These are phyloP conservation scores for Dione vanillae DNA, from an alignment of 2,888 invertebrate genomes.

Conservation along the genomic window DNA sequence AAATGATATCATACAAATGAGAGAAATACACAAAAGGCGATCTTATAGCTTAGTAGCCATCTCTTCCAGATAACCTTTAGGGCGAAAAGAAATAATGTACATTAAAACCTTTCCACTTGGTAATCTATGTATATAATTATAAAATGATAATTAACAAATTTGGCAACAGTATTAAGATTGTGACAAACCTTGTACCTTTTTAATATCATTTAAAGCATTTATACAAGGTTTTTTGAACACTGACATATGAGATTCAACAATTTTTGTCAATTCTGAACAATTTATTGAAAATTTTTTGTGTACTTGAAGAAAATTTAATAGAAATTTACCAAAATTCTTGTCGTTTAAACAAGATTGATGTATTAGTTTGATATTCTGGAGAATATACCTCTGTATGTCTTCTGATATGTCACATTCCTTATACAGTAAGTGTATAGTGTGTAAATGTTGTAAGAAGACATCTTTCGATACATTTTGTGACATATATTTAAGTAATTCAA, in stretches of 20 bases:
- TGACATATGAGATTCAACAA: slow-evolving; percentile 61
- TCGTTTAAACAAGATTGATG: slow-evolving; percentile 53
- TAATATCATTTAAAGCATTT: slow-evolving; percentile 54
- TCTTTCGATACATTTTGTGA: slow-evolving; percentile 51
- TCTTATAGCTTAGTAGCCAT: too few relatives aligned
- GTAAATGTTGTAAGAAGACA: slow-evolving; percentile 59
- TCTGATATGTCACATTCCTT: slow-evolving; percentile 59
- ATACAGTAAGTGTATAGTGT: slow-evolving; percentile 60
- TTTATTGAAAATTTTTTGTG: slow-evolving; percentile 49
- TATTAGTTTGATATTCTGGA: slow-evolving; percentile 51
- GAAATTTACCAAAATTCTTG: slow-evolving; percentile 63
- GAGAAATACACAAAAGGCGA: too few relatives aligned
- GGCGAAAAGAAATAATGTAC: too few relatives aligned
- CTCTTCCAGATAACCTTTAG: too few relatives aligned
- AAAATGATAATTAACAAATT: too few relatives aligned
- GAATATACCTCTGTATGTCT: slow-evolving; percentile 56
- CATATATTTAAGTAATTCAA: slow-evolving; percentile 54
- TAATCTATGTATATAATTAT: too few relatives aligned
- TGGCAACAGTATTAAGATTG: neutral
- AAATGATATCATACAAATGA: too few relatives aligned
- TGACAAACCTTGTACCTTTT: slow-evolving; percentile 10
- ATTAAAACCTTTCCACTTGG: too few relatives aligned
- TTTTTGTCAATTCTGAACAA: slow-evolving; percentile 49
- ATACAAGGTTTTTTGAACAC: slow-evolving; percentile 66
- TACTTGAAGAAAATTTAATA: slow-evolving; percentile 61